phyloP scores from a whole-genome alignment of 1,140 invertebrate genomes.

The Anoplophora glabripennis region DNA sequence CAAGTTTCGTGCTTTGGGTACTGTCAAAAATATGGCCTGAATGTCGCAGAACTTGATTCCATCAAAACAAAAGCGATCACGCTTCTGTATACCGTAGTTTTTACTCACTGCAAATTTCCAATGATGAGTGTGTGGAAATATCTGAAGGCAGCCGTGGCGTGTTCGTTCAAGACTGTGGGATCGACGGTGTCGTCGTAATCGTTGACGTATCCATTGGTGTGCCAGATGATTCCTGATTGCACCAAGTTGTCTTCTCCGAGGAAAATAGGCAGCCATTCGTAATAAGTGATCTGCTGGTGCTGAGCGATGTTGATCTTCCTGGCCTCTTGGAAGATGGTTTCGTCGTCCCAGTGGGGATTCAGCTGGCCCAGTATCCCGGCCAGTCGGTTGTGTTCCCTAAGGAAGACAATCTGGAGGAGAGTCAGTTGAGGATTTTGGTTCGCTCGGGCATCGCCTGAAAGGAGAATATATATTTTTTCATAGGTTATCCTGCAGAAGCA shows the following conservation, averaged over 20 bases:
- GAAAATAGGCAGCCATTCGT: constrained; percentile 82
- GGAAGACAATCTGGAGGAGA: constrained; percentile 76
- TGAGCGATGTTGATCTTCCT: constrained; percentile 74
- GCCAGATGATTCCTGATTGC: constrained; percentile 67
- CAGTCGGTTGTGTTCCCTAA: constrained; percentile 89
- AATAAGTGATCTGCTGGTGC: constrained; percentile 80
- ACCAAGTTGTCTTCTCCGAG: constrained; percentile 65
- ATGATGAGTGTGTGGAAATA: constrained; percentile 83
- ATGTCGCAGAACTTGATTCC: too few relatives aligned
- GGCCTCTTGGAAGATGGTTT: constrained; percentile 82
- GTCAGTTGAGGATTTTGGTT: constrained; percentile 86
- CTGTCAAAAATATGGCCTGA: too few relatives aligned
- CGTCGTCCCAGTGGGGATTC: constrained; percentile 87
- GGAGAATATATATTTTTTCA: neutral
- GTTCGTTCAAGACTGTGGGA: constrained; percentile 78
- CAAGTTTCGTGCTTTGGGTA: too few relatives aligned
- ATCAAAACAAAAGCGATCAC: too few relatives aligned
- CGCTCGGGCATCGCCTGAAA: constrained; percentile 73
- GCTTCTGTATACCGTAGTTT: too few relatives aligned
- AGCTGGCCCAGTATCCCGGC: constrained; percentile 66
- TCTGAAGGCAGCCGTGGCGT: constrained; percentile 82
- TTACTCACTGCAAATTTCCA: constrained; percentile 70
- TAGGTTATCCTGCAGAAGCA: too few relatives aligned
- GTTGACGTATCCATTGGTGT: constrained; percentile 65
- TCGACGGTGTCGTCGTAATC: constrained; percentile 82